Conservation (phyloP, 2,113 vertebrate genomes). For the Thomomys bottae region DNA sequence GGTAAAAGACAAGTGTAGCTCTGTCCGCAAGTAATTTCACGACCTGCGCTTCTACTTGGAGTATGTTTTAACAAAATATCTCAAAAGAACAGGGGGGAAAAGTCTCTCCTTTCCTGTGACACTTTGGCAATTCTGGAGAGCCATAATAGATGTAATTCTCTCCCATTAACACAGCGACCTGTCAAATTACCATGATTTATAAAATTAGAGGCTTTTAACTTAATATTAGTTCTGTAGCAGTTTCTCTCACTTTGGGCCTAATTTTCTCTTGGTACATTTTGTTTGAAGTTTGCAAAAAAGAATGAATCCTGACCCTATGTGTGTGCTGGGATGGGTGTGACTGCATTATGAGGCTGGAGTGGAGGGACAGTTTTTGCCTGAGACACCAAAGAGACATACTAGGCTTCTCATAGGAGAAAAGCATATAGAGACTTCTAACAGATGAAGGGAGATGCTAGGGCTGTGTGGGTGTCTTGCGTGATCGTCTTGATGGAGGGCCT, state of each 20-base stretch:
- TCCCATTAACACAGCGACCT: slow-evolving; percentile 51
- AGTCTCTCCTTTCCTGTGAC: slow-evolving; percentile 22
- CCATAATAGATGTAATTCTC: slow-evolving; percentile 58
- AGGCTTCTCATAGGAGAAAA: slow-evolving; percentile 26
- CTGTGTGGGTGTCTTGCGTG: slow-evolving; percentile 24
- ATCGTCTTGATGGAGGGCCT: slow-evolving; percentile 74
- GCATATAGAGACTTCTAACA: no score
- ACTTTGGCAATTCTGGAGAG: slow-evolving; percentile 8
- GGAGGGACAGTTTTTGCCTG: no score
- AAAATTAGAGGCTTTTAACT: slow-evolving; percentile 78
- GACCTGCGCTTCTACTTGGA: background rate
- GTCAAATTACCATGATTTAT: slow-evolving; percentile 72
- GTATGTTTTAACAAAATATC: slow-evolving; percentile 54
- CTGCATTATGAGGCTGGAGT: no score
- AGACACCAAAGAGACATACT: slow-evolving; percentile 70
- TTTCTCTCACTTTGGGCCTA: slow-evolving; percentile 60
- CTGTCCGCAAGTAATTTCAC: slow-evolving; percentile 31
- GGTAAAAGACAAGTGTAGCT: background rate
- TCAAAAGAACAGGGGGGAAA: slow-evolving; percentile 35
- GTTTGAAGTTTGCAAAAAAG: slow-evolving; percentile 61
- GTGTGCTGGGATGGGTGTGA: no score
- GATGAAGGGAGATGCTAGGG: no score
- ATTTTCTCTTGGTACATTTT: slow-evolving; percentile 60
- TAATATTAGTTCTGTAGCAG: slow-evolving; percentile 60
- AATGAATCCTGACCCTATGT: no score